Base-by-base conservation (phyloP, 2,888 invertebrate species). In the Congeria kusceri region DNA sequence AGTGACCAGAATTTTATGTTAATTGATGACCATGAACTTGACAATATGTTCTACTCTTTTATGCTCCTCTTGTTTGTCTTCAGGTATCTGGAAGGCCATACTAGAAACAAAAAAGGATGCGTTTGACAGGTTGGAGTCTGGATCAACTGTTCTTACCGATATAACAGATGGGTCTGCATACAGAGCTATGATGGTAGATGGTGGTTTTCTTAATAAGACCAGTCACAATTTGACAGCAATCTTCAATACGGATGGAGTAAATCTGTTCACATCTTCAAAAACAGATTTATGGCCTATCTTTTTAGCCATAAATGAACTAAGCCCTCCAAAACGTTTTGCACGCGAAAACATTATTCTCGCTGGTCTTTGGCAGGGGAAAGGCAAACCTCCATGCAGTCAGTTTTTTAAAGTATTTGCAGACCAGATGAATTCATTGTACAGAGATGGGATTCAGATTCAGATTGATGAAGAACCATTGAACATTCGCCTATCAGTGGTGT, bases 281-380 rank as follows among this genome's bases (percentile, higher is more conserved):
- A 39, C 67, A 39, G 64, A 77, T n/a, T 27, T 81, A 20, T 81
- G 81, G 81, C 81, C 81, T 58, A 67, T 81, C n/a, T 80, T 70
- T 62, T 44, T 80, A 32, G 79, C 75, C 7, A 63, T 80, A 9
- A 80, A 80, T 53, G 79, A 80, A 67, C 56, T 74, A 13, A 66
- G 39, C 28, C 81, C 77, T 18, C 2, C 28, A 20, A 23, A 7
- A 20, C 7, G 81, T 1, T 81, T 81, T 58, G 39, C 74, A 27
- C n/a, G 77, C 11, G 53, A 77, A 4, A 81, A 81, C 57, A 69
- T 77, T 7, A 0, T 83, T 7, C 62, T 83, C 3, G 56, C 63
- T 11, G 80, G 71, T 9, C 64, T 83, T 23, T 80, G 80, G 80
- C 77, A 83, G 47, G 77, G 80, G 15, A 83, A 77, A 49, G 77